These are phyloP conservation scores for Hycleus cichorii DNA, from an alignment of 1,140 invertebrate species.

Conservation along the genomic window DNA sequence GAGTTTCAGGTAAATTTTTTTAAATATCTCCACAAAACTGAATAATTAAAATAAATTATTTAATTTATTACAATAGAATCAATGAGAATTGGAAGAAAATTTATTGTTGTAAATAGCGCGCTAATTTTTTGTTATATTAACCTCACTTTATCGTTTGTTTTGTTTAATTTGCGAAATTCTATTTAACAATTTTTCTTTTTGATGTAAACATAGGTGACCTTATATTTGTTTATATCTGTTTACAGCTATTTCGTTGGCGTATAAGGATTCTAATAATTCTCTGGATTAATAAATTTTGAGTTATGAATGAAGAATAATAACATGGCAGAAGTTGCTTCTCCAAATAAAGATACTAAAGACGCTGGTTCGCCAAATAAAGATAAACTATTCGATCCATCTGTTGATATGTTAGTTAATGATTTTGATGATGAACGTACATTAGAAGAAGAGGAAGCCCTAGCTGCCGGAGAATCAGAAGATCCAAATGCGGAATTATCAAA, in stretches of 20 bases:
- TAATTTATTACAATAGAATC: background rate
- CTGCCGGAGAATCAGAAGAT: conserved; percentile 70
- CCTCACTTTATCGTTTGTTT: too few relatives aligned
- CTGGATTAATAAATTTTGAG: too few relatives aligned
- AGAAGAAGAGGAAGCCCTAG: conserved; percentile 93
- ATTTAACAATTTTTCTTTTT: too few relatives aligned
- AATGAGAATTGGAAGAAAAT: background rate
- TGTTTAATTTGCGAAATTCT: too few relatives aligned
- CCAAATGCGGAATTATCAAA: conserved; percentile 81
- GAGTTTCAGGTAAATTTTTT: background rate
- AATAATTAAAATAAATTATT: background rate
- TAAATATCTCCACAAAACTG: background rate
- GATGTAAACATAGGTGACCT: too few relatives aligned
- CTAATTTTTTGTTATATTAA: background rate
- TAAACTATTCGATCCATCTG: conserved; percentile 54
- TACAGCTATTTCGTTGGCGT: too few relatives aligned
- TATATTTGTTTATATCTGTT: too few relatives aligned
- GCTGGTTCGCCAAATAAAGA: conserved; percentile 33
- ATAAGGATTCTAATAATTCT: too few relatives aligned
- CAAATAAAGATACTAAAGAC: conserved; percentile 29
- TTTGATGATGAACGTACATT: conserved; percentile 93
- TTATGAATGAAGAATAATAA: conserved; percentile 15
- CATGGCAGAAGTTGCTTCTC: conserved; percentile 32
- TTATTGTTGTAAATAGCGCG: conserved; percentile 4
- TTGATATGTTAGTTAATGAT: conserved; percentile 93